phyloP scores from a whole-genome alignment of 2,113 vertebrate genomes.

The Leuciscus idus region DNA sequence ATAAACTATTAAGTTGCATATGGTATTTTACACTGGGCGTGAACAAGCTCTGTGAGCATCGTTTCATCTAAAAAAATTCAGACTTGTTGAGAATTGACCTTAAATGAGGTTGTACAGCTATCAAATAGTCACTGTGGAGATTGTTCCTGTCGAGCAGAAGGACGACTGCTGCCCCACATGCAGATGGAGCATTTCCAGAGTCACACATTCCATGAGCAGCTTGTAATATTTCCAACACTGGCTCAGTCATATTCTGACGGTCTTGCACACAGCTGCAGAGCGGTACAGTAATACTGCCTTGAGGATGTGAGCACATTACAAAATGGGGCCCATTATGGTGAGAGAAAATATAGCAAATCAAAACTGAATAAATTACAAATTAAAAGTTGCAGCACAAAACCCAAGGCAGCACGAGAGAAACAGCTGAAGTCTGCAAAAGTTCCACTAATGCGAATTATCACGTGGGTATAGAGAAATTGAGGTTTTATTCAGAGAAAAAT shows the following conservation, averaged over 20 bases:
- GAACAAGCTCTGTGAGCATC: too few relatives aligned
- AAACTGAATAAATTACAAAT: conserved; percentile 46
- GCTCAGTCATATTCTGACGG: conserved; percentile 31
- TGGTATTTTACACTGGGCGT: too few relatives aligned
- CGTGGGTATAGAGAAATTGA: background rate
- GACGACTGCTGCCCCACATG: conserved; percentile 5
- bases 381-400: conserved; percentile 28
- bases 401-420: conserved; percentile 16
- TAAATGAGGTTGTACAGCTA: background rate
- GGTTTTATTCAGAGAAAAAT: background rate
- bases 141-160: conserved; percentile 2
- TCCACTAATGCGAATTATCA: background rate
- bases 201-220: conserved; percentile 27
- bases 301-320: conserved; percentile 39
- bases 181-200: conserved; percentile 31
- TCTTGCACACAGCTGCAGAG: conserved; percentile 40
- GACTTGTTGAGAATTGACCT: too few relatives aligned
- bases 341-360: conserved; percentile 32
- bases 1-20: too few relatives aligned
- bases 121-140: background rate
- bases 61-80: too few relatives aligned
- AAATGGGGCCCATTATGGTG: conserved; percentile 41
- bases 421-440: conserved; percentile 26
- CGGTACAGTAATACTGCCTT: conserved; percentile 35
- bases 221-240: conserved; percentile 29